Conservation (phyloP, 2,797 vertebrate genomes). For the Lepilemur septentrionalis region DNA sequence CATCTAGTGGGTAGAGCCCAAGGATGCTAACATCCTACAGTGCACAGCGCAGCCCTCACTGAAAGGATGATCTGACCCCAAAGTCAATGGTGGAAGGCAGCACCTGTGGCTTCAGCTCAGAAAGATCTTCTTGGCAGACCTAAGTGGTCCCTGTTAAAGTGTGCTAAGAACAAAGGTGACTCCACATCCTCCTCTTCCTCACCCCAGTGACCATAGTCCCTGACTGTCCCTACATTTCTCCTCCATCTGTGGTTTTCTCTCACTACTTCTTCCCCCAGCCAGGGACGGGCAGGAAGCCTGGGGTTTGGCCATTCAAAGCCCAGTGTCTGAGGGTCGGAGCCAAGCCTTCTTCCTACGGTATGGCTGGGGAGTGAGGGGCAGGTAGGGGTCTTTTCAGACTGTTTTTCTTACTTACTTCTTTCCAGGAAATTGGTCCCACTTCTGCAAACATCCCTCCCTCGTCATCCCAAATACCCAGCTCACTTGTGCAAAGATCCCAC, state of each 20-base stretch:
- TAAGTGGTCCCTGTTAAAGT: not conserved
- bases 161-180: not conserved
- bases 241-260: not conserved
- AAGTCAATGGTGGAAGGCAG: not conserved
- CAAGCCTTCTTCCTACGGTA: not conserved
- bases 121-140: not conserved
- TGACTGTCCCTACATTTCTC: not conserved
- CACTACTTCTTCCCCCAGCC: too few species aligned
- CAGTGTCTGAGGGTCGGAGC: not conserved
- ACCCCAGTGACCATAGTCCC: too few species aligned
- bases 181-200: not conserved
- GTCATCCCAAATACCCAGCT: not conserved
- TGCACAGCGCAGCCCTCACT: not conserved
- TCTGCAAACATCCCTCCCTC: not conserved
- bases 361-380: accelerated
- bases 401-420: not conserved
- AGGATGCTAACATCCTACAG: not conserved
- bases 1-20: not conserved
- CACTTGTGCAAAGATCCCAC: not conserved
- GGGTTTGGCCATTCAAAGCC: not conserved
- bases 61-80: not conserved
- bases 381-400: not conserved
- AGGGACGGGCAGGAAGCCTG: not conserved
- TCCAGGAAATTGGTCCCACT: not conserved
- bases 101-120: not conserved